Base-by-base conservation (phyloP, 2,113 vertebrate genomes). In the Brienomyrus longianalis region DNA sequence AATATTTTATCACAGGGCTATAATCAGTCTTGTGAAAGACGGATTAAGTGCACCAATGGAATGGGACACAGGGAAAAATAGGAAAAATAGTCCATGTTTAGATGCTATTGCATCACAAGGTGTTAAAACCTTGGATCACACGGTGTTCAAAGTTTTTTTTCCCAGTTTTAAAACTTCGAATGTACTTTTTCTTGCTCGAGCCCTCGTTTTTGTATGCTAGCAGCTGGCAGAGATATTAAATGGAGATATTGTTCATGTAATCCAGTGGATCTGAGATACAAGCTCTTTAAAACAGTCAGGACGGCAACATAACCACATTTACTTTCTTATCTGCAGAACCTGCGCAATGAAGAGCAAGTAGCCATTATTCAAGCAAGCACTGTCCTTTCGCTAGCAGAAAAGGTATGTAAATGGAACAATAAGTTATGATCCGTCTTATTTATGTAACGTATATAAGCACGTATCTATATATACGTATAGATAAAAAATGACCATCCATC, bases 341-440 rank as follows among this genome's bases (percentile, higher is more conserved):
- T 99, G 94, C 97, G 98, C 92, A 99, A 99, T 90, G 98, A 99
- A 94, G 98, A 99, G 86, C 98, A 99, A 94, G 98, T 99, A 91
- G 98, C 98, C 89, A 99, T 99, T 90, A 99, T 99, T 93, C 98
- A 99, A 93, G 98, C 98, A 50, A 99, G 98, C 92, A 99, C 98
- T 0, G 98, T 99, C 43, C 94, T 99, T 89, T 99, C 98, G 19
- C 94, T 99, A 83, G 98, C 98, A 89, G 98, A 99, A 93, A 99
- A 99, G 98, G 98, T 99, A 95, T 90, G 90, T n/a, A 84, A n/a
- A 21, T 51, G 48, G 13, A 15, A 8, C 21, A 52, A 3, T 80
- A 35, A 31, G 10, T 50, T n/a, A 27, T 27, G 48, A 47, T 47
- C 23, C 21, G 39, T 43, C 7, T 83, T 83, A 43, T 83, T 83